These are phyloP conservation scores for Junonia oenone DNA, from an alignment of 2,888 invertebrate species.

Conservation along the genomic window DNA sequence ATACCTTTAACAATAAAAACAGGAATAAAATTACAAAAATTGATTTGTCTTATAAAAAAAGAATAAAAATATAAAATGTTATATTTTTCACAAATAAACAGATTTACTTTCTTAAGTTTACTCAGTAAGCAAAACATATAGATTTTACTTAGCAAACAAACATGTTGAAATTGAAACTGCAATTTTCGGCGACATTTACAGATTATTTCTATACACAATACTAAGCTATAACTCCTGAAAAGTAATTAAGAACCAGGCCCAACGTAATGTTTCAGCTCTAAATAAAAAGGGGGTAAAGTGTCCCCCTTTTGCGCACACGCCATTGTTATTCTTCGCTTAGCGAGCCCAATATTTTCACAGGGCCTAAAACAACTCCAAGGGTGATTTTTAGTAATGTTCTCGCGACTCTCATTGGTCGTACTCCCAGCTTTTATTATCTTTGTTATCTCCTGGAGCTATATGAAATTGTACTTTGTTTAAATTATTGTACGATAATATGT, in stretches of 20 bases:
- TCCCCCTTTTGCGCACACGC: slow-evolving; percentile 31
- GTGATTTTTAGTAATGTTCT: slow-evolving; percentile 51
- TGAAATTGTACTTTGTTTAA: slow-evolving; percentile 8
- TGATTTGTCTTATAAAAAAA: no score
- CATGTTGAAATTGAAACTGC: no score
- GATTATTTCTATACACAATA: background rate
- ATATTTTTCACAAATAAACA: no score
- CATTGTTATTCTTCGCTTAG: slow-evolving; percentile 64
- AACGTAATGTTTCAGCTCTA: slow-evolving; percentile 9
- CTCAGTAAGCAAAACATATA: no score
- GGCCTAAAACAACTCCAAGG: slow-evolving; percentile 60
- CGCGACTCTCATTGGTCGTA: slow-evolving; percentile 47
- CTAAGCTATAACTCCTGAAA: background rate
- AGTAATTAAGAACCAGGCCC: background rate
- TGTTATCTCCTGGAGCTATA: slow-evolving; percentile 32
- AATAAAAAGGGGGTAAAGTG: slow-evolving; percentile 14
- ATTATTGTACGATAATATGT: background rate
- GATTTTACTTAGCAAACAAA: no score
- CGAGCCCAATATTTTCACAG: slow-evolving; percentile 59
- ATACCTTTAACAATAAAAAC: no score
- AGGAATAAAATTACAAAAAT: no score
- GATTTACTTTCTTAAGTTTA: no score
- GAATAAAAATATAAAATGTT: no score
- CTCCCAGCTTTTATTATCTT: slow-evolving; percentile 40
- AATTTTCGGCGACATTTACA: no score